These are phyloP conservation scores for Orthosia incerta DNA, from an alignment of 2,888 invertebrate genomes.

Conservation along the genomic window DNA sequence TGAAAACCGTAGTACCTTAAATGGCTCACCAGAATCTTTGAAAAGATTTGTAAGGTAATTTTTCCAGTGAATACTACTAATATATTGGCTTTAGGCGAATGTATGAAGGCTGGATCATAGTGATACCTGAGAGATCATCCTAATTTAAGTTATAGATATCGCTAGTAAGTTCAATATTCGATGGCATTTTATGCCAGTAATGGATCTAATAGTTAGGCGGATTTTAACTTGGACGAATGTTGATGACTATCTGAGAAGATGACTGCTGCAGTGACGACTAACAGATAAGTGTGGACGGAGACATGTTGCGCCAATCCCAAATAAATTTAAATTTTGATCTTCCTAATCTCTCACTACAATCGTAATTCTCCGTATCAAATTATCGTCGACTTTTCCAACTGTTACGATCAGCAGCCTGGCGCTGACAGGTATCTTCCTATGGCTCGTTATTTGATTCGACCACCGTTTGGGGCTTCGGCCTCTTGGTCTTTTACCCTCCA, in stretches of 20 bases:
- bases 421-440: no score
- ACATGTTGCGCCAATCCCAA: no score
- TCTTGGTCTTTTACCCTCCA: no score
- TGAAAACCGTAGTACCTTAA: neutral
- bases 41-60: constrained; percentile 15
- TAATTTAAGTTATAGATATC: constrained; percentile 9
- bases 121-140: neutral
- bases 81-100: neutral
- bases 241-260: no score
- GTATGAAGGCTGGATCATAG: neutral
- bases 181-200: neutral
- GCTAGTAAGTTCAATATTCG: neutral
- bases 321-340: no score
- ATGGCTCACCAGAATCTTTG: constrained; percentile 9
- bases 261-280: neutral
- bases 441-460: no score
- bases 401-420: no score
- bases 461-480: no score
- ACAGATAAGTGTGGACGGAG: neutral
- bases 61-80: constrained; percentile 20
- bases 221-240: no score
- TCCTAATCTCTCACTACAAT: no score
- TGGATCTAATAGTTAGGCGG: neutral
- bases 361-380: no score
- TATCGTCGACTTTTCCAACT: no score